phyloP scores from a whole-genome alignment of 2,113 vertebrate genomes.

The Struthidea cinerea region DNA sequence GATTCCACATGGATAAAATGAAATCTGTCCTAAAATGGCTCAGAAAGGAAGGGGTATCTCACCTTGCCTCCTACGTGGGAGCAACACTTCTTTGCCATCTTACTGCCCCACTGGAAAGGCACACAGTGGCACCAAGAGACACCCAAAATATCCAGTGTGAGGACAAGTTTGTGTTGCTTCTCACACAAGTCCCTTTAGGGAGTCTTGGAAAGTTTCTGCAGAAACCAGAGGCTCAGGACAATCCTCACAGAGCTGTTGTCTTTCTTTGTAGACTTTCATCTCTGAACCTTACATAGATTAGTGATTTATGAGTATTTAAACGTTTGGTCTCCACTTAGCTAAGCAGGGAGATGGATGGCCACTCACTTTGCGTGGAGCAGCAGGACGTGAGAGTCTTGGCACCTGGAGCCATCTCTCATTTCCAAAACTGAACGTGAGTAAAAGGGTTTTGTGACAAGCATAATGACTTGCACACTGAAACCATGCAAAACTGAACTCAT shows the following conservation, averaged over 20 bases:
- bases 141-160: not conserved
- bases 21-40: not conserved
- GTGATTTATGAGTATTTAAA: not conserved
- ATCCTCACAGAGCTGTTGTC: not conserved
- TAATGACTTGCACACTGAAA: not conserved
- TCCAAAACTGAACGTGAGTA: not conserved
- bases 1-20: not conserved
- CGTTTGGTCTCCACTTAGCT: not conserved
- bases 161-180: not conserved
- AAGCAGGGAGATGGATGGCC: not conserved
- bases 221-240: not conserved
- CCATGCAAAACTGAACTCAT: not conserved
- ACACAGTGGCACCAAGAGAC: not conserved
- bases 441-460: not conserved
- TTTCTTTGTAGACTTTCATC: not conserved
- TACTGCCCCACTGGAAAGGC: accelerated
- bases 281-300: not conserved
- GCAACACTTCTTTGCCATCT: not conserved
- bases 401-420: not conserved
- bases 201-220: not conserved
- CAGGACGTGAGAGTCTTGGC: accelerated
- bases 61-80: not conserved
- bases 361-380: accelerated
- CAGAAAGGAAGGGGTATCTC: not conserved
- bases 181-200: not conserved